These are phyloP conservation scores for Puntigrus tetrazona DNA, from an alignment of 2,113 vertebrate species.

Conservation along the genomic window DNA sequence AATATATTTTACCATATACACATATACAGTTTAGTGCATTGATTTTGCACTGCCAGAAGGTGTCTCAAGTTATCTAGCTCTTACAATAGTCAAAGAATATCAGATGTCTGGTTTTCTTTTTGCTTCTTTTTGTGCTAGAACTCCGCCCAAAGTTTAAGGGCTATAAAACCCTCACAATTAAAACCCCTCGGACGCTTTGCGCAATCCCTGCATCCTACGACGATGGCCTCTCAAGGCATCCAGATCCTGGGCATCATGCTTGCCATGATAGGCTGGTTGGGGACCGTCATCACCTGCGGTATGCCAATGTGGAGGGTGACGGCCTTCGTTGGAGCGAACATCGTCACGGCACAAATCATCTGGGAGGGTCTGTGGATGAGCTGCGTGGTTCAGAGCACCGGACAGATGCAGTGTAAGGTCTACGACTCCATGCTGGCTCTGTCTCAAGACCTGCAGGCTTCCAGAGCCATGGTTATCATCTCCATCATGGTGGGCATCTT, in stretches of 20 bases:
- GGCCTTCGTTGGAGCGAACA: conserved; percentile 75
- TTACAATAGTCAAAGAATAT: conserved; percentile 67
- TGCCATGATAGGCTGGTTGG: conserved; percentile 75
- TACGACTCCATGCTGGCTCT: conserved; percentile 78
- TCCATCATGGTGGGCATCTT: conserved; percentile 73
- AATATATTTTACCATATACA: too few species aligned
- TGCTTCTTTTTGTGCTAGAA: conserved; percentile 57
- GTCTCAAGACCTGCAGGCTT: conserved; percentile 75
- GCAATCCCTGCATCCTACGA: neutral
- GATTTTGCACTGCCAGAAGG: conserved; percentile 41
- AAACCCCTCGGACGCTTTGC: conserved; percentile 47
- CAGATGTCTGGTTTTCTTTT: conserved; percentile 66
- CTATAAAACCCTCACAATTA: conserved; percentile 54
- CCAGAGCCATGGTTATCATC: conserved; percentile 76
- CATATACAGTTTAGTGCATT: too few species aligned
- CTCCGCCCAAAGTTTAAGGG: conserved; percentile 66
- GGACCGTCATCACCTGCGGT: conserved; percentile 70
- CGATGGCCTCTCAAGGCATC: conserved; percentile 76
- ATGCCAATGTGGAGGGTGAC: conserved; percentile 81
- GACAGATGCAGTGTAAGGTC: conserved; percentile 81
- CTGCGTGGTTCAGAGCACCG: conserved; percentile 79
- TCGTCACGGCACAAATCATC: conserved; percentile 75
- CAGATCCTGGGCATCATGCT: conserved; percentile 76
- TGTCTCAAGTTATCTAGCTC: conserved; percentile 59
- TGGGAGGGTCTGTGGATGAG: conserved; percentile 81